Base-by-base conservation (phyloP, 2,888 invertebrate genomes). In the Aphodius sticticus region DNA sequence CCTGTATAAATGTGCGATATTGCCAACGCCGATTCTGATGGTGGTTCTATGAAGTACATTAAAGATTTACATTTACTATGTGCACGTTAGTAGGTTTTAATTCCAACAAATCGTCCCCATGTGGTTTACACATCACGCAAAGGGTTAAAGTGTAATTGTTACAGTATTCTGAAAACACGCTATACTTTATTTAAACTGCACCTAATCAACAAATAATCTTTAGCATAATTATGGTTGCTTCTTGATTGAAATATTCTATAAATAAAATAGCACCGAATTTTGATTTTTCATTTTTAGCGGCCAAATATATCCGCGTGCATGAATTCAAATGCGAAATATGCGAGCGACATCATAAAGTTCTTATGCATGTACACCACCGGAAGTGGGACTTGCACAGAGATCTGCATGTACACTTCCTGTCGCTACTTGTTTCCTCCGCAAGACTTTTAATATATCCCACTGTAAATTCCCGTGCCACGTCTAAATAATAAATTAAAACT, bases 41-140 rank as follows among this genome's bases (percentile, higher is more conserved):
- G 38, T 7, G 7, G 6, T 7, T 7, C 53, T 12, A 53, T 53
- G 53, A 53, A 53, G 53, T 53, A 53, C 12, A 53, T 53, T 12
- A 53, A 53, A 5, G 9, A 53, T 53, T 53, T 53, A 53, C 53
- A 53, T 53, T 53, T 53, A 9, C 1, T 53, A 53, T 53, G 12
- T 53, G 53, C 53, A 53, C 53, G 26, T 26, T 26, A 1, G 26
- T 53, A 2, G 53, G 53, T 53, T 53, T 53, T 53, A 53, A 53
- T 53, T 7, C 53, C 4, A 53, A 53, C 53, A 53, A 53, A 53
- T 53, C 53, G 6, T 5, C 53, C 53, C 53, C 53, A 2, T 53
- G 53, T 53, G 53, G 53, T 53, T 53, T 53, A 53, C 53, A 53
- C 53, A 53, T 53, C 53, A 53, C 53, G 53, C 53, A 53, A 53